Base-by-base conservation (phyloP, 2,797 vertebrate genomes). In the Microchirus variegatus region DNA sequence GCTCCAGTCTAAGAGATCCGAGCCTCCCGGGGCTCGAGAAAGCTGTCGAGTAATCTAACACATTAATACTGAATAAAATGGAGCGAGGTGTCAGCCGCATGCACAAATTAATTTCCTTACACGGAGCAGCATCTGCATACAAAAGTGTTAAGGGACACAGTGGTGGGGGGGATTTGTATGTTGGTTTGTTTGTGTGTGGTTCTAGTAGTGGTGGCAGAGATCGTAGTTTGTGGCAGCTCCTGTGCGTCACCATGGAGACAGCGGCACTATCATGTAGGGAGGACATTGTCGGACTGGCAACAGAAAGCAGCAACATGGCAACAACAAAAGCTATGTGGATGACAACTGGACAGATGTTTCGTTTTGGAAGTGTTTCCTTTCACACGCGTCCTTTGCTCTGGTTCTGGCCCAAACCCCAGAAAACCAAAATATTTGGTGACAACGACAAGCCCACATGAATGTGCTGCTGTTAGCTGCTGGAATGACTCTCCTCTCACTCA, bases 231-330 rank as follows among this genome's bases (percentile, higher is more conserved):
- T 67, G 69, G 73, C 78, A 61, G 82, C 75, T 37, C 5, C 37
- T 14, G 10, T 40, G 5, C 53, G 63, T 92, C 89, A 71, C 91
- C 92, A 93, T 92, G 90, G 90, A 87, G 88, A 93, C 90, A 19
- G 81, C 67, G 80, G 73, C 82, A 57, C 77, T 63, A 65, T 67
- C 45, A 41, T 53, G 70, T 45, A 15, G 59, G 45, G 75, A 70
- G 52, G 74, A 70, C 14, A 46, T 22, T 55, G 63, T 65, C 26
- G 53, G 37, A 47, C 43, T 78, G 75, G 67, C 57, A 59, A 57
- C 54, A 59, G 63, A 56, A 13, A 74, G 56, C 49, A 74, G 56
- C 49, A 75, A 53, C 70, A 50, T 63, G 44, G 51, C 41, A 60
- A 63, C 62, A 47, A 65, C 35, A 56, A 52, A 67, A 35, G 64